Percentiles rank a stretch among this genome's conserved stretches.
phyloP scores from a whole-genome alignment of 2,797 vertebrate genomes.

The Gobionotothen gibberifrons region DNA sequence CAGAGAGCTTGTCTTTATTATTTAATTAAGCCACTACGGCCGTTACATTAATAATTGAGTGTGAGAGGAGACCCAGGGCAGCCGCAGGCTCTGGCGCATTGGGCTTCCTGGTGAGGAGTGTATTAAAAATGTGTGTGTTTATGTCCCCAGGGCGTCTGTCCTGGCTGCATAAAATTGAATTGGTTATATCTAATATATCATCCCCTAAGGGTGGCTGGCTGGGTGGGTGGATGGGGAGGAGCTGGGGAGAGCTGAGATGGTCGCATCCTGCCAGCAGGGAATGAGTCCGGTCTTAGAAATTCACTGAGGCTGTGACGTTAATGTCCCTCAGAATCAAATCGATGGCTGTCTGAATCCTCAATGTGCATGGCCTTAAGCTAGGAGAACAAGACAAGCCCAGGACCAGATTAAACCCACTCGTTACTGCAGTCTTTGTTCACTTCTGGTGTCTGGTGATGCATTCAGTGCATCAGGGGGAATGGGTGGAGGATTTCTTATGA shows the following conservation, averaged over 20 bases:
- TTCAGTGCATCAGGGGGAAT: constrained; percentile 73
- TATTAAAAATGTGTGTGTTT: constrained; percentile 90
- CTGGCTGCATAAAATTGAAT: constrained; percentile 89
- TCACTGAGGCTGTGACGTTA: constrained; percentile 83
- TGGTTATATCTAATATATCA: constrained; percentile 90
- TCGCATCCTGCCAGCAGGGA: constrained; percentile 83
- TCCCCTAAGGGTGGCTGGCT: constrained; percentile 81
- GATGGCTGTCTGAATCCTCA: constrained; percentile 83
- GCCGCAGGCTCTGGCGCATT: constrained; percentile 78
- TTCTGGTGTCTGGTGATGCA: constrained; percentile 78
- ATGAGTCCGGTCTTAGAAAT: constrained; percentile 72
- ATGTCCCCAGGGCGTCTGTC: constrained; percentile 86
- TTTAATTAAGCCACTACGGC: constrained; percentile 87
- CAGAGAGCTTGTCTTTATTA: constrained; percentile 86
- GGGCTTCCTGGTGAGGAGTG: constrained; percentile 87
- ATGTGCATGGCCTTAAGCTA: constrained; percentile 82
- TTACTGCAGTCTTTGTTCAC: constrained; percentile 84
- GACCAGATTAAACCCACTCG: constrained; percentile 84
- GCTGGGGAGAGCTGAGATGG: constrained; percentile 70
- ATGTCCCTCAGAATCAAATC: constrained; percentile 86
- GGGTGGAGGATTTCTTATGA: constrained; percentile 78
- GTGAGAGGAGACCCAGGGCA: constrained; percentile 84
- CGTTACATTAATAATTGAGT: constrained; percentile 89
- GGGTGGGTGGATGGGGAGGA: constrained; percentile 45
- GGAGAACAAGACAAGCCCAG: constrained; percentile 78